Evolutionary conservation across 1,140 invertebrate species (phyloP).

Genomic region (Vanessa tameamea): DNA sequence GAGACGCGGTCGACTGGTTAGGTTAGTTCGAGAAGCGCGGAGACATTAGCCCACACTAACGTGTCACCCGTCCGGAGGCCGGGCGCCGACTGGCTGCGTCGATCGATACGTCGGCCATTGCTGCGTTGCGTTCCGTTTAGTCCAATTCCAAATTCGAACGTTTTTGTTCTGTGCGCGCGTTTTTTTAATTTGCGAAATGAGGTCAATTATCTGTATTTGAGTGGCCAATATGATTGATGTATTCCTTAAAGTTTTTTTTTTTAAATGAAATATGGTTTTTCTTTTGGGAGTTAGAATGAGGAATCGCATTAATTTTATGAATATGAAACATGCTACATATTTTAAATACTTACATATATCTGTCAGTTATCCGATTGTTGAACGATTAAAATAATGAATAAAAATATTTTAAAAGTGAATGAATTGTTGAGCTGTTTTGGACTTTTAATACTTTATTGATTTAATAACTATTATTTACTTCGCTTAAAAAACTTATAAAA

Average conservation of each 20-base stretch:
- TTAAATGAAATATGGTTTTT: background rate
- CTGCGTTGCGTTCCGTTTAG: slow-evolving; percentile 68
- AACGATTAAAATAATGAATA: background rate
- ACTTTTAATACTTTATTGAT: no score
- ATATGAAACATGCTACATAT: background rate
- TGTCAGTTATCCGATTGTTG: background rate
- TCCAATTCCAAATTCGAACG: slow-evolving; percentile 47
- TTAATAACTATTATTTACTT: no score
- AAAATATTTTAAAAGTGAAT: background rate
- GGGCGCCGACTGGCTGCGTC: slow-evolving; percentile 70
- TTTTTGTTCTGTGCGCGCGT: slow-evolving; percentile 43
- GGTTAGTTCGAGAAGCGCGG: slow-evolving; percentile 47
- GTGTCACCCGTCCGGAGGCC: slow-evolving; percentile 54
- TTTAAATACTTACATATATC: background rate
- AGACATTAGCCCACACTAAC: slow-evolving; percentile 40
- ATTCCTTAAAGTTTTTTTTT: background rate
- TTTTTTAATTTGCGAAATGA: slow-evolving; percentile 35
- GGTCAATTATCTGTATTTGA: slow-evolving; percentile 22
- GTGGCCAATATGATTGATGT: slow-evolving; percentile 6
- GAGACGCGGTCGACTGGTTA: slow-evolving; percentile 43
- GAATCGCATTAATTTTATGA: background rate
- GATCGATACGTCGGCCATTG: slow-evolving; percentile 71
- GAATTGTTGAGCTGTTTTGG: no score
- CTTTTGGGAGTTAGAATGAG: background rate
- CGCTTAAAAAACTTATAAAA: no score